Conservation (phyloP, 2,888 invertebrate genomes). For the Druceiella hillmani region DNA sequence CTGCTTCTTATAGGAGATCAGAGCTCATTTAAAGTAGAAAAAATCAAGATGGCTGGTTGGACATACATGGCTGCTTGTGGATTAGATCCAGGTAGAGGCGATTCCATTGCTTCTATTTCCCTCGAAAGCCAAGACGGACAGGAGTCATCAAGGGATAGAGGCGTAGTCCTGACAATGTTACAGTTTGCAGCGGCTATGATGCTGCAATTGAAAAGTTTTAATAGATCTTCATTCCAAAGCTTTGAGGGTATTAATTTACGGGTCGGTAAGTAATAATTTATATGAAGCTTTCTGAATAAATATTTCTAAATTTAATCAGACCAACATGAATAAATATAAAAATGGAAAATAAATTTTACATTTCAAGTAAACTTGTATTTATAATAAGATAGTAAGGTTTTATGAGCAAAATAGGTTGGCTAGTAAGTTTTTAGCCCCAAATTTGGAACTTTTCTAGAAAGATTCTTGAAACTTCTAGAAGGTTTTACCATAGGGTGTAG, state of each 20-base stretch:
- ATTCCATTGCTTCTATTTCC: constrained; percentile 44
- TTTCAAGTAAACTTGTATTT: too few relatives aligned
- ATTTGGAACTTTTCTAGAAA: too few relatives aligned
- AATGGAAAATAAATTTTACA: constrained; percentile 10
- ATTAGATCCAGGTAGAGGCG: constrained; percentile 66
- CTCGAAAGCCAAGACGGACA: constrained; percentile 31
- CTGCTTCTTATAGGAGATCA: constrained; percentile 55
- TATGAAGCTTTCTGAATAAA: constrained; percentile 5
- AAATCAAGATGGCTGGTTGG: constrained; percentile 94
- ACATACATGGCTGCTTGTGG: constrained; percentile 98
- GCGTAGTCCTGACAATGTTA: constrained; percentile 45
- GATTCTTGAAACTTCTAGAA: too few relatives aligned
- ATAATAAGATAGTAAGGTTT: too few relatives aligned
- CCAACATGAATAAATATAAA: constrained; percentile 16
- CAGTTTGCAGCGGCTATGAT: constrained; percentile 50
- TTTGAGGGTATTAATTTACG: constrained; percentile 62
- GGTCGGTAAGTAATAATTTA: constrained; percentile 53
- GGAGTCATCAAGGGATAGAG: constrained; percentile 37
- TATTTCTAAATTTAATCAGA: background rate
- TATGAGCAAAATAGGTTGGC: too few relatives aligned
- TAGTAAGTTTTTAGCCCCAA: too few relatives aligned
- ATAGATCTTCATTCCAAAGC: constrained; percentile 54
- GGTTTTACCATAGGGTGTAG: too few relatives aligned
- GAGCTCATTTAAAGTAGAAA: constrained; percentile 74
- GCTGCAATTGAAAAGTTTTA: constrained; percentile 49